phyloP scores from a whole-genome alignment of 2,888 invertebrate genomes.

The Mythimna lalbum region DNA sequence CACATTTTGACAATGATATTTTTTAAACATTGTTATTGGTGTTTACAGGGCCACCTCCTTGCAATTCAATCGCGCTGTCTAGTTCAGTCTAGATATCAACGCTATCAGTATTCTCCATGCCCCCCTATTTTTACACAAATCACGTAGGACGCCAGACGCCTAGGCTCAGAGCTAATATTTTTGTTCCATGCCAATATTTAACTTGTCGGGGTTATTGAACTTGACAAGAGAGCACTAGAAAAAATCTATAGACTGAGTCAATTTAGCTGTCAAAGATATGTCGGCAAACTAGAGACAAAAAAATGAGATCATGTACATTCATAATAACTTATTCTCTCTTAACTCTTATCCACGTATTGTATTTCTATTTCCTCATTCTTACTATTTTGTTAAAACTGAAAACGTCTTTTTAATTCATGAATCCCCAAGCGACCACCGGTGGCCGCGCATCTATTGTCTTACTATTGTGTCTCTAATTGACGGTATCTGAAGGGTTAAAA shows the following conservation, averaged over 20 bases:
- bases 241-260: constrained; percentile 4
- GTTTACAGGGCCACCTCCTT: background rate
- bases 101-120: background rate
- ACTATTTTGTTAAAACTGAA: background rate
- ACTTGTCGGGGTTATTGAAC: constrained; percentile 24
- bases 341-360: background rate
- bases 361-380: constrained; percentile 1
- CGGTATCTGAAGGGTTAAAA: too few species aligned
- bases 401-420: too few species aligned
- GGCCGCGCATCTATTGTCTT: too few species aligned
- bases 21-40: background rate
- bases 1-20: constrained; percentile 10
- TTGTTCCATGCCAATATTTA: constrained; percentile 21
- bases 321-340: background rate
- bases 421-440: too few species aligned
- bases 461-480: too few species aligned
- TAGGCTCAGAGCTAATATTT: constrained; percentile 27
- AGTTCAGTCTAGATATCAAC: background rate
- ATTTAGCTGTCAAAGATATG: constrained; percentile 14
- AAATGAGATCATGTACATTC: background rate
- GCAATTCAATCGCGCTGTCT: background rate
- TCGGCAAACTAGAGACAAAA: background rate
- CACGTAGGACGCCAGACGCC: constrained; percentile 30
- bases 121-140: constrained; percentile 25
- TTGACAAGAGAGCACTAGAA: background rate